Conservation (phyloP, 1,140 invertebrate genomes). For the Calosoma granatense region DNA sequence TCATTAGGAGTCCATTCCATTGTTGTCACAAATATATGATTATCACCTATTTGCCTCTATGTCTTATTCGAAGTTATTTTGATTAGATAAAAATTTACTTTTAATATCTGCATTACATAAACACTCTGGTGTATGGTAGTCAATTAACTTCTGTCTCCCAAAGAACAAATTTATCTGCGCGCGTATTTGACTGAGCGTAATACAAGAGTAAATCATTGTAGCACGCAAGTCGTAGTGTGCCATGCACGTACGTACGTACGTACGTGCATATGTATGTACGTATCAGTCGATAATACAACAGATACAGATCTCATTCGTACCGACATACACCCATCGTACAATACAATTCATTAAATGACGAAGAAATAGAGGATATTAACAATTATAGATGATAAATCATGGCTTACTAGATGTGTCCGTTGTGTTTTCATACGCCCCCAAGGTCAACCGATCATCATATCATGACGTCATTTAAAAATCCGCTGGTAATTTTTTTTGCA, state of each 20-base stretch:
- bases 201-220: too few relatives aligned
- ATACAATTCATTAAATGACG: background rate
- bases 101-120: background rate
- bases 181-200: too few relatives aligned
- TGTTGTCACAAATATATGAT: too few relatives aligned
- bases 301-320: background rate
- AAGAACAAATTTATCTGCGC: too few relatives aligned
- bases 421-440: background rate
- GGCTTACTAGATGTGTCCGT: background rate
- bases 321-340: background rate
- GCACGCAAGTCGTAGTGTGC: background rate
- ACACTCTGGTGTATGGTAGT: too few relatives aligned
- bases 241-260: background rate
- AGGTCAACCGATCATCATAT: background rate
- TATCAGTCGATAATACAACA: background rate
- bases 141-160: too few relatives aligned
- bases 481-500: background rate
- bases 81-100: background rate
- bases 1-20: too few relatives aligned
- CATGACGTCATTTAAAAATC: background rate
- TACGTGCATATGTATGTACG: background rate
- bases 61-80: background rate
- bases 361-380: background rate
- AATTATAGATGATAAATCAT: slow-evolving; percentile 8
- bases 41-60: background rate